Conservation (phyloP, 2,888 invertebrate genomes). For the Vesta saturnalis region DNA sequence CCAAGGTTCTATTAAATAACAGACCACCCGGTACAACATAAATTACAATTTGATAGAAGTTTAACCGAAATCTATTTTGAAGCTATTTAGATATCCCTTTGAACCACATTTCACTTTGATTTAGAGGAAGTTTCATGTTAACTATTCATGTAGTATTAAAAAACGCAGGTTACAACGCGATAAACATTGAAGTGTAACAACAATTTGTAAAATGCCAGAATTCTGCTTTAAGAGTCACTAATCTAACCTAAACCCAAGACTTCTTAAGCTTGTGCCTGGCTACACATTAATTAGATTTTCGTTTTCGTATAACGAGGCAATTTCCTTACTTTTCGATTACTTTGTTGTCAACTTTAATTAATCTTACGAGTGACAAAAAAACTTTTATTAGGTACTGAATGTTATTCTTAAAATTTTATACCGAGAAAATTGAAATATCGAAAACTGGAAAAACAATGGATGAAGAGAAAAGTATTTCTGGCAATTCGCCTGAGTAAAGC, state of each 20-base stretch:
- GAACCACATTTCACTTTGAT: neutral
- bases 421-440: too few relatives aligned
- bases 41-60: constrained; percentile 9
- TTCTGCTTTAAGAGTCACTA: neutral
- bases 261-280: neutral
- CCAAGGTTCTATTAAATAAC: constrained; percentile 16
- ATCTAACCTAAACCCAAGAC: neutral
- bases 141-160: neutral
- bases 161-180: neutral
- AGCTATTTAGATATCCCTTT: neutral
- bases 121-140: neutral
- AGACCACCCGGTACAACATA: constrained; percentile 5
- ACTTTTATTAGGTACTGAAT: too few relatives aligned
- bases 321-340: neutral
- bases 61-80: neutral
- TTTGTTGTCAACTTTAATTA: neutral
- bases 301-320: neutral
- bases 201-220: neutral
- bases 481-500: too few relatives aligned
- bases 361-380: too few relatives aligned
- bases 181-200: neutral
- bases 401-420: too few relatives aligned
- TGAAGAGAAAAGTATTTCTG: too few relatives aligned
- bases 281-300: neutral
- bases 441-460: too few relatives aligned